Evolutionary conservation across 2,113 vertebrate species (phyloP).

Genomic region (Podarcis cretensis): DNA sequence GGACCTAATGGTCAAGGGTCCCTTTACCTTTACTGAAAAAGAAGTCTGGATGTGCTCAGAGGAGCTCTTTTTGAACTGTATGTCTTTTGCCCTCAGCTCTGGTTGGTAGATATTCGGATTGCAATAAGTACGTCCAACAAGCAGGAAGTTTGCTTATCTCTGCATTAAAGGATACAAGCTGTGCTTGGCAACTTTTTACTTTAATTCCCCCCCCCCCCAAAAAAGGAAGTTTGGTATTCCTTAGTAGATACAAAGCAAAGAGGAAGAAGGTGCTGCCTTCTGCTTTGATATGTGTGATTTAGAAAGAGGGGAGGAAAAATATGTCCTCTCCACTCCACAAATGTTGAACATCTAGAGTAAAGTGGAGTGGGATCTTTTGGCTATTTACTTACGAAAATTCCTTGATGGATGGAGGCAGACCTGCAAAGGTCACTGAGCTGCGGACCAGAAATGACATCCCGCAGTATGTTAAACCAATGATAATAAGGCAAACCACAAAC

Average conservation of each 20-base stretch:
- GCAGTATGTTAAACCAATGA: neutral
- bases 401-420: fast-evolving
- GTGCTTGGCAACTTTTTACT: too few species aligned
- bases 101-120: too few species aligned
- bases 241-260: neutral
- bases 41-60: too few species aligned
- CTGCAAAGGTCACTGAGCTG: neutral
- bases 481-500: neutral
- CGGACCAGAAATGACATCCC: fast-evolving
- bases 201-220: too few species aligned
- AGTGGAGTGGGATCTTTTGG: fast-evolving
- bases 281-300: neutral
- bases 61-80: too few species aligned
- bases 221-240: too few species aligned
- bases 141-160: too few species aligned
- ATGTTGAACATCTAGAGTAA: neutral
- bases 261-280: neutral
- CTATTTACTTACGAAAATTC: constrained; percentile 16
- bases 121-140: too few species aligned
- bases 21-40: too few species aligned
- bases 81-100: too few species aligned
- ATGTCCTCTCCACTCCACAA: neutral
- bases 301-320: neutral
- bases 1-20: too few species aligned
- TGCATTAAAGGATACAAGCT: too few species aligned